Evolutionary conservation across 2,888 invertebrate genomes (phyloP).

Genomic region (Spilosoma lubricipeda): DNA sequence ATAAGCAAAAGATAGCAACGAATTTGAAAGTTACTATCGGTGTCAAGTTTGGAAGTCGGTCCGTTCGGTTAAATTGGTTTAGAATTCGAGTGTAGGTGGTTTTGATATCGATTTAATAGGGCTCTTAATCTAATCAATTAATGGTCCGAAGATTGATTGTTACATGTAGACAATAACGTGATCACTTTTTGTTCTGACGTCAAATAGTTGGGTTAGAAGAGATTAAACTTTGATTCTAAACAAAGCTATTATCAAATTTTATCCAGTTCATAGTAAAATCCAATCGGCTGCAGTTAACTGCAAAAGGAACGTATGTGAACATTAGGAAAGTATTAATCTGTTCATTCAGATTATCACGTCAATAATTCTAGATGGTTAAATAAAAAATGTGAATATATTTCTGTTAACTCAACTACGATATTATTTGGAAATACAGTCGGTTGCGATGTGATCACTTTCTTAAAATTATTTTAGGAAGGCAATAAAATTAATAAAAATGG

Average conservation of each 20-base stretch:
- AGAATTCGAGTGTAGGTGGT: slow-evolving; percentile 65
- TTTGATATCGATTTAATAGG: slow-evolving; percentile 68
- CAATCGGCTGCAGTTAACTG: neutral
- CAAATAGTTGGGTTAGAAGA: slow-evolving; percentile 47
- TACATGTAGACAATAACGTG: slow-evolving; percentile 65
- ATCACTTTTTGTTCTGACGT: slow-evolving; percentile 59
- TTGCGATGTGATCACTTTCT: neutral
- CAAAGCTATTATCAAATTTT: slow-evolving; percentile 25
- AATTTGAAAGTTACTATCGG: slow-evolving; percentile 10
- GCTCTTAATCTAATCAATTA: slow-evolving; percentile 77
- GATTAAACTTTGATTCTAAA: slow-evolving; percentile 56
- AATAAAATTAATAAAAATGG: too few species aligned
- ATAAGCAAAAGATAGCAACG: slow-evolving; percentile 19
- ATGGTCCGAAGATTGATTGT: slow-evolving; percentile 78
- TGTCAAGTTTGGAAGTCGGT: slow-evolving; percentile 37
- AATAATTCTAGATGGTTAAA: neutral
- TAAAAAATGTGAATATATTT: neutral
- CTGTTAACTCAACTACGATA: neutral
- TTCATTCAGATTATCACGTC: too few species aligned
- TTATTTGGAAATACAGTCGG: neutral
- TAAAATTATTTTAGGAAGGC: neutral
- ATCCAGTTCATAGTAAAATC: neutral
- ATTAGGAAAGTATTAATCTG: neutral
- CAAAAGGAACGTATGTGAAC: neutral
- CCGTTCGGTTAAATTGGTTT: slow-evolving; percentile 32